Evolutionary conservation across 2,888 invertebrate genomes (phyloP).

Genomic region (Pegoplata infirma): DNA sequence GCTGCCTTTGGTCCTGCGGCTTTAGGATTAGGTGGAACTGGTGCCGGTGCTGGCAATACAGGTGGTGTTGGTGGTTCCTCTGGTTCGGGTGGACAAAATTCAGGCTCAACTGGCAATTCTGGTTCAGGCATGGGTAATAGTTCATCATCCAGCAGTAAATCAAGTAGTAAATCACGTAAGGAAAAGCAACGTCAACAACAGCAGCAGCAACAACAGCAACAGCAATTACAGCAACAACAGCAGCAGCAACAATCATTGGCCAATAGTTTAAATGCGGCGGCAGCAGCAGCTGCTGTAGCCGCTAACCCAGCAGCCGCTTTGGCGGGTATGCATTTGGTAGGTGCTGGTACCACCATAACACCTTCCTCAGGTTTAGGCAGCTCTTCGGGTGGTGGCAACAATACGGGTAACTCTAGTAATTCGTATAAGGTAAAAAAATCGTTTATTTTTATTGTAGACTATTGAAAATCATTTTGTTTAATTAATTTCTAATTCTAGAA

Average conservation of each 20-base stretch:
- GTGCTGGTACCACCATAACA: slow-evolving; percentile 74
- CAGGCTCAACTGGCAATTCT: slow-evolving; percentile 67
- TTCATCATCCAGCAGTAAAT: slow-evolving; percentile 71
- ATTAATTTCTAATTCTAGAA: slow-evolving; percentile 64
- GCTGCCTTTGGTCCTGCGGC: slow-evolving; percentile 79
- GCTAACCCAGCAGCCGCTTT: slow-evolving; percentile 73
- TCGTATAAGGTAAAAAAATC: slow-evolving; percentile 72
- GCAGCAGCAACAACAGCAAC: slow-evolving; percentile 72
- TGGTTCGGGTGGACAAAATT: slow-evolving; percentile 64
- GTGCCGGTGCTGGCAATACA: slow-evolving; percentile 74
- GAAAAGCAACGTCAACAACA: slow-evolving; percentile 76
- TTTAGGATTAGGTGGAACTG: slow-evolving; percentile 72
- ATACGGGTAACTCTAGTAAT: slow-evolving; percentile 67
- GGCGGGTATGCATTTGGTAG: slow-evolving; percentile 75
- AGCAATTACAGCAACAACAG: slow-evolving; percentile 71
- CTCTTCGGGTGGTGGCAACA: slow-evolving; percentile 67
- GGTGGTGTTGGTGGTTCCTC: slow-evolving; percentile 64
- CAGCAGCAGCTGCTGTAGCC: slow-evolving; percentile 74
- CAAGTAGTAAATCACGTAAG: slow-evolving; percentile 76
- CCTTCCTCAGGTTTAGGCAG: slow-evolving; percentile 70
- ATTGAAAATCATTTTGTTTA: not conserved
- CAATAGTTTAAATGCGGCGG: slow-evolving; percentile 74
- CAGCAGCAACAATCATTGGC: slow-evolving; percentile 74
- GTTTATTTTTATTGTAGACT: not conserved
- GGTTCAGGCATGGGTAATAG: slow-evolving; percentile 69